These are phyloP conservation scores for Alethe castanea DNA, from an alignment of 2,113 vertebrate genomes.

Conservation along the genomic window DNA sequence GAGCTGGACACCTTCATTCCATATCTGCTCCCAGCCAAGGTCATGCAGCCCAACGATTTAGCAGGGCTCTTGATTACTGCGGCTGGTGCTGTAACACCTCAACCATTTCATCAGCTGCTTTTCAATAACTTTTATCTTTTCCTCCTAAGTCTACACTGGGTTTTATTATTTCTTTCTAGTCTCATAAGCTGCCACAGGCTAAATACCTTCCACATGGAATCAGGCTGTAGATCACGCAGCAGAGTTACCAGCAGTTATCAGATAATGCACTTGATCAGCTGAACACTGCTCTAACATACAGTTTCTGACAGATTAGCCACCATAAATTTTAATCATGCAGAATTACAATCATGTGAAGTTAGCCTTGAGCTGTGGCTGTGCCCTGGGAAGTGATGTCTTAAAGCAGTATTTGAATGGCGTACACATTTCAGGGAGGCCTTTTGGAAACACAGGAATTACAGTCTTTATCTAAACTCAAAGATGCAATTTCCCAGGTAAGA, in stretches of 20 bases:
- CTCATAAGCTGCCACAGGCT: neutral
- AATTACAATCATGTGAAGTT: neutral
- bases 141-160: neutral
- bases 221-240: neutral
- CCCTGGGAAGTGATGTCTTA: neutral
- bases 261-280: neutral
- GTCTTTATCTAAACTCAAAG: neutral
- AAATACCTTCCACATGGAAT: neutral
- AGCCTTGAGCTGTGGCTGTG: neutral
- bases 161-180: neutral
- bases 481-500: neutral
- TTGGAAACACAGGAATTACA: neutral
- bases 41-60: rapidly evolving
- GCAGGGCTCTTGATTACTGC: neutral
- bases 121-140: neutral
- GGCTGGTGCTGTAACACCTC: neutral
- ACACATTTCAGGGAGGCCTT: neutral
- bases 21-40: neutral
- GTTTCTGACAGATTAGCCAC: neutral
- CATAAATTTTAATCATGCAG: neutral
- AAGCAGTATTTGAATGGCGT: neutral
- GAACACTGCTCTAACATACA: neutral
- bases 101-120: neutral
- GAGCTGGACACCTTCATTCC: neutral
- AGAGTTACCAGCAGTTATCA: neutral